These are phyloP conservation scores for Dromaius novaehollandiae DNA, from an alignment of 2,113 vertebrate species.

Conservation along the genomic window DNA sequence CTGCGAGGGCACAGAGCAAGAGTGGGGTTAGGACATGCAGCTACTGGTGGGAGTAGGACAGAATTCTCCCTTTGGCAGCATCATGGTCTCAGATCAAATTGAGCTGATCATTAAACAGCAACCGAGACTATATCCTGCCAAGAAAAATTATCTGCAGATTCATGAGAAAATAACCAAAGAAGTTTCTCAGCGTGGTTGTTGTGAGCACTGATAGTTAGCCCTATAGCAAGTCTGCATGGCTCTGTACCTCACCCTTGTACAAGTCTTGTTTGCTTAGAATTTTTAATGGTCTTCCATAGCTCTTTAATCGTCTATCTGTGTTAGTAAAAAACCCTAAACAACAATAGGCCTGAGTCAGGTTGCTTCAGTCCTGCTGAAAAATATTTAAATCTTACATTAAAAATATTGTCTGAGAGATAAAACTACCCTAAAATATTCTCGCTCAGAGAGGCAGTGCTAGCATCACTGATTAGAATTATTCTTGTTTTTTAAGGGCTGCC, in stretches of 20 bases:
- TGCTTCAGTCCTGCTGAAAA: background rate
- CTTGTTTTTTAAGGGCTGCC: slow-evolving; percentile 83
- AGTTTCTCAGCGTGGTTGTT: background rate
- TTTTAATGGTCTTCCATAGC: background rate
- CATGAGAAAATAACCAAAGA: background rate
- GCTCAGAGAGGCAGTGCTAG: slow-evolving; percentile 14
- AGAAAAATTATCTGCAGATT: background rate
- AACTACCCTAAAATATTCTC: background rate
- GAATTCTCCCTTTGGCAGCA: background rate
- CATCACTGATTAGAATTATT: slow-evolving; percentile 57
- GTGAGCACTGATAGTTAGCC: background rate
- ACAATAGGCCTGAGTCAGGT: background rate
- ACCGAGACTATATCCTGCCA: background rate
- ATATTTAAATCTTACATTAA: background rate
- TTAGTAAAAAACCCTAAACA: background rate
- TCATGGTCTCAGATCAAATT: background rate
- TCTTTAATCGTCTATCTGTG: background rate
- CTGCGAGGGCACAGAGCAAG: background rate
- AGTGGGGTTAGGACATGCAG: background rate
- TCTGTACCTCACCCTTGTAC: background rate
- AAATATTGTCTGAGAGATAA: background rate
- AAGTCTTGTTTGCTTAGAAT: background rate
- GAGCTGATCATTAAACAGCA: background rate
- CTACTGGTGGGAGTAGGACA: background rate
- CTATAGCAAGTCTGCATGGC: background rate